A percentile compares a stretch with the other conserved stretches of the same genome.
phyloP scores from a whole-genome alignment of 1,140 invertebrate genomes.

The Brachionus rotundiformis region DNA sequence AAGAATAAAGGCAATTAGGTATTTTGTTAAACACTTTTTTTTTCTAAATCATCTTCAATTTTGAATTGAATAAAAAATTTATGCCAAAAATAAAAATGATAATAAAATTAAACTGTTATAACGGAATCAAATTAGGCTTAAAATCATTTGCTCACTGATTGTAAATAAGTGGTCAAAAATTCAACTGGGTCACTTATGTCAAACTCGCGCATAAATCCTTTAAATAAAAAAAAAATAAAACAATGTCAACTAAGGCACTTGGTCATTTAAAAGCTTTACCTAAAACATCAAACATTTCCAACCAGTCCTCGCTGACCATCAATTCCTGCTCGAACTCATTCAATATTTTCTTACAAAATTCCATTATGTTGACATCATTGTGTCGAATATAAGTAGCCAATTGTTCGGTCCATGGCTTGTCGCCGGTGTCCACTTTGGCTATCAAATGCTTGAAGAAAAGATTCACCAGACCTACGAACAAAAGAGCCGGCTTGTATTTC shows the following conservation, averaged over 20 bases:
- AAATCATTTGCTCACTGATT: not conserved
- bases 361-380: slow-evolving; percentile 84
- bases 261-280: too few species aligned
- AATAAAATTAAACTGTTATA: not conserved
- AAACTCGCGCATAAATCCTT: not conserved
- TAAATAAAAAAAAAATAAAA: not conserved
- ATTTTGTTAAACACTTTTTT: not conserved
- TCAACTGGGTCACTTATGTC: not conserved
- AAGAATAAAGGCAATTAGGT: not conserved
- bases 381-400: slow-evolving; percentile 89
- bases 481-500: slow-evolving; percentile 80
- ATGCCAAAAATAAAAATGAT: not conserved
- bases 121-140: not conserved
- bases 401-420: slow-evolving; percentile 73
- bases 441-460: slow-evolving; percentile 72
- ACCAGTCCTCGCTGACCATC: slow-evolving; percentile 81
- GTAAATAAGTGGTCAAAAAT: not conserved
- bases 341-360: slow-evolving; percentile 78
- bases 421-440: not conserved
- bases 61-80: slow-evolving; percentile 10
- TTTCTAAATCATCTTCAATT: not conserved
- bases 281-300: slow-evolving; percentile 83
- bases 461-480: slow-evolving; percentile 81
- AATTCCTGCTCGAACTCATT: slow-evolving; percentile 81
- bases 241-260: too few species aligned